Conservation (phyloP, 2,113 vertebrate genomes). For the Orthonyx spaldingii region DNA sequence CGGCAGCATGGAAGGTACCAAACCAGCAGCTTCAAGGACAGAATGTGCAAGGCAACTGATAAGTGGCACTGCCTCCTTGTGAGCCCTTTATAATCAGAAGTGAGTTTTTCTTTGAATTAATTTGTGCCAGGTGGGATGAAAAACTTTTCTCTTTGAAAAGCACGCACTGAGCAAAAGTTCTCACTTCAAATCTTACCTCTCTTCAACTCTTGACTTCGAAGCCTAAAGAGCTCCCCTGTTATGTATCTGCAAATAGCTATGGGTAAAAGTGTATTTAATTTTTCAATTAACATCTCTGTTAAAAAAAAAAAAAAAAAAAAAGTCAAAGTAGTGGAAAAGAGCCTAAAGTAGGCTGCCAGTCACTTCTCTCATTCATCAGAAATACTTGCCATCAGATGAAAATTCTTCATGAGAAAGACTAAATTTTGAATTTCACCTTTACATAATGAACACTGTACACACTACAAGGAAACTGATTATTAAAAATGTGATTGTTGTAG, state of each 20-base stretch:
- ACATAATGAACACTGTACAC: neutral
- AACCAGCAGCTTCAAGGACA: neutral
- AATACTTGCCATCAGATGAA: neutral
- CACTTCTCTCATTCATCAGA: neutral
- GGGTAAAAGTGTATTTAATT: neutral
- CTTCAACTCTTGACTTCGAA: neutral
- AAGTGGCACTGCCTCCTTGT: neutral
- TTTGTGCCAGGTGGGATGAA: neutral
- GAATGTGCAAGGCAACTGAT: neutral
- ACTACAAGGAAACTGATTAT: neutral
- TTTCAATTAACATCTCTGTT: neutral
- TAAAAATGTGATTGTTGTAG: neutral
- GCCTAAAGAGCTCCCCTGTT: neutral
- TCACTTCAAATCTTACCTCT: neutral
- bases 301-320: neutral
- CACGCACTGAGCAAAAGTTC: neutral
- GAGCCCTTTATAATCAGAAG: neutral
- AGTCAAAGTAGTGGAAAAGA: neutral
- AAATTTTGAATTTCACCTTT: neutral
- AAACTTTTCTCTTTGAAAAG: neutral
- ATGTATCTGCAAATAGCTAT: neutral
- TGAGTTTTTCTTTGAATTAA: neutral
- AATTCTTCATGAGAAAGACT: neutral
- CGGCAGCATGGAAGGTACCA: neutral
- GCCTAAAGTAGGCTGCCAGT: neutral